Evolutionary conservation across 2,113 vertebrate species (phyloP), one percentile per base, ranked within the genome.

Genomic region (Edolisoma coerulescens): DNA sequence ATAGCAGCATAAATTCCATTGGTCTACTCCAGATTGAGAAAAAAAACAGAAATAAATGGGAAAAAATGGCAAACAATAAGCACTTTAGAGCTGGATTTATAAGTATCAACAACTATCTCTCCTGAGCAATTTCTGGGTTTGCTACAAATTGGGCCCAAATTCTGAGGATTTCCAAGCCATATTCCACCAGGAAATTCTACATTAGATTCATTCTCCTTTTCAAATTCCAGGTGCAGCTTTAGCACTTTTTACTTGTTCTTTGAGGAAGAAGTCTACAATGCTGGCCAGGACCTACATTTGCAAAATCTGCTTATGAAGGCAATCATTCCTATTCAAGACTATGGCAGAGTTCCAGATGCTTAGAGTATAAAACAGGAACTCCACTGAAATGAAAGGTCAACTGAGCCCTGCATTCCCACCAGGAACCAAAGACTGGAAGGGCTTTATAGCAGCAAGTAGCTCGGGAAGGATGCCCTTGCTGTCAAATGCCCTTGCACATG

Each of bases 111-210:
- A 86, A 16, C 27, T 45, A 15, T 33, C 20, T 30, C 60, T 87
- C 49, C 61, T 24, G 15, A 80, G 47, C 39, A 59, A 60, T 27
- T n/a, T n/a, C 33, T 44, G 19, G 3, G 2, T 92, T 96, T 89
- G 49, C 47, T 75, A 60, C 22, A 86, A 84, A 79, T 54, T n/a
- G 15, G 14, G 15, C 23, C 42, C 26, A 42, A 47, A 88, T 83
- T 69, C n/a, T 70, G 47, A 64, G 23, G 11, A 45, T 84, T 84
- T 84, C 93, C 53, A 84, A 73, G 61, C 14, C 79, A 64, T 78
- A 74, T 60, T 77, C 21, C 23, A 63, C 7, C 13, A 54, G 39
- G 22, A 94, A 89, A 78, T 60, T 84, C 47, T 56, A 20, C 3
- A 8, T 41, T 4, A 33, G 24, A 64, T 60, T 86, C 45, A 35